Percentiles rank a stretch among this genome's conserved stretches.
Conservation (phyloP, 2,113 vertebrate genomes). For the Galbula dea region DNA sequence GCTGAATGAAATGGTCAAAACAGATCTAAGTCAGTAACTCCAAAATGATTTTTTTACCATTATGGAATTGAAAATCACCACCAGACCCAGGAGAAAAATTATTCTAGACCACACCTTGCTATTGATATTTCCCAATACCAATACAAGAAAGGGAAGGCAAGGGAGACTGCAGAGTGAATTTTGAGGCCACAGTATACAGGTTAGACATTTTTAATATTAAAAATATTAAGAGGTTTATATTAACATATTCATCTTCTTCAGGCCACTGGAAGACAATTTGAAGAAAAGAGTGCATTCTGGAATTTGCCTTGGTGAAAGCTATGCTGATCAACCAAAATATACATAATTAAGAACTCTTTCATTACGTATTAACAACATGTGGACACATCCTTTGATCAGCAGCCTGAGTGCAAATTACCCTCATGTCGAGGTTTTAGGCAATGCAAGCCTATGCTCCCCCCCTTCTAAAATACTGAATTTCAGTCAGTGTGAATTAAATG, state of each 20-base stretch:
- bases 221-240: not conserved
- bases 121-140: not conserved
- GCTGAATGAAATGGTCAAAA: not conserved
- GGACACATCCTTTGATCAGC: slow-evolving; percentile 26
- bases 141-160: not conserved
- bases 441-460: not conserved
- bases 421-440: not conserved
- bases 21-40: not conserved
- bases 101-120: not conserved
- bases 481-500: not conserved
- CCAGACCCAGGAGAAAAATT: not conserved
- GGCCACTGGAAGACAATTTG: not conserved
- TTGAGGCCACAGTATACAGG: not conserved
- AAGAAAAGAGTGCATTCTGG: not conserved
- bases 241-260: not conserved
- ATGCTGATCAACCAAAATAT: not conserved
- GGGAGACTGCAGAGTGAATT: not conserved
- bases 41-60: not conserved
- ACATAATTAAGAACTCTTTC: slow-evolving; percentile 11
- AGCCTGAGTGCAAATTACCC: not conserved
- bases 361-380: slow-evolving; percentile 8
- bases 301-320: not conserved
- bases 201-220: not conserved
- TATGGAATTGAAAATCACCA: not conserved
- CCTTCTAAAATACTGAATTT: not conserved